Percentiles rank a stretch among this genome's conserved stretches.
phyloP scores from a whole-genome alignment of 1,140 invertebrate genomes.

The Rhyzopertha dominica region DNA sequence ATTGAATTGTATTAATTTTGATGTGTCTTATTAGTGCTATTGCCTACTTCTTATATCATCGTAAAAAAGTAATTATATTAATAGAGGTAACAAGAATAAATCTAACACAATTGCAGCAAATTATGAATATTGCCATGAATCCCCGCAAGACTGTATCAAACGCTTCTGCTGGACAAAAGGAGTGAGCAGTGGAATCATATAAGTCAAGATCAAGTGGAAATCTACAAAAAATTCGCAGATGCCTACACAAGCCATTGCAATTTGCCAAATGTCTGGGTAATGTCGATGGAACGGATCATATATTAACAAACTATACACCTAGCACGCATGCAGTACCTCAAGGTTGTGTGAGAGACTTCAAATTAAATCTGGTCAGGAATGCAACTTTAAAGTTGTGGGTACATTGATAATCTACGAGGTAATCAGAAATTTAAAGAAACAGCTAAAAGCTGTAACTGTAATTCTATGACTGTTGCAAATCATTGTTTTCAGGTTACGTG shows the following conservation, averaged over 20 bases:
- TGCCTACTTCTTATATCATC: too few species aligned
- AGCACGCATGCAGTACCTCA: slow-evolving; percentile 53
- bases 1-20: too few species aligned
- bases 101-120: too few species aligned
- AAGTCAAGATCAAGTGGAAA: slow-evolving; percentile 41
- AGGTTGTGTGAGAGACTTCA: slow-evolving; percentile 62
- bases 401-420: slow-evolving; percentile 55
- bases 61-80: too few species aligned
- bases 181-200: slow-evolving; percentile 55
- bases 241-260: slow-evolving; percentile 42
- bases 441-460: too few species aligned
- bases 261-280: slow-evolving; percentile 22
- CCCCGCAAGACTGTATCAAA: slow-evolving; percentile 47
- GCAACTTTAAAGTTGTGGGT: slow-evolving; percentile 62
- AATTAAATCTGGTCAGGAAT: slow-evolving; percentile 58
- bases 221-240: slow-evolving; percentile 52
- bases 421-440: slow-evolving; percentile 59
- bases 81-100: too few species aligned
- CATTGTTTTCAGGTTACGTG: slow-evolving; percentile 51
- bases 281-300: slow-evolving; percentile 28
- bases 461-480: too few species aligned
- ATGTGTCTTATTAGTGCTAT: too few species aligned
- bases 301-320: slow-evolving; percentile 54
- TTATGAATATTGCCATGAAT: slow-evolving; percentile 28
- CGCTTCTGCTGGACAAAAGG: slow-evolving; percentile 54